Conservation (phyloP, 2,797 vertebrate species). For the Acestrorhynchus altus region DNA sequence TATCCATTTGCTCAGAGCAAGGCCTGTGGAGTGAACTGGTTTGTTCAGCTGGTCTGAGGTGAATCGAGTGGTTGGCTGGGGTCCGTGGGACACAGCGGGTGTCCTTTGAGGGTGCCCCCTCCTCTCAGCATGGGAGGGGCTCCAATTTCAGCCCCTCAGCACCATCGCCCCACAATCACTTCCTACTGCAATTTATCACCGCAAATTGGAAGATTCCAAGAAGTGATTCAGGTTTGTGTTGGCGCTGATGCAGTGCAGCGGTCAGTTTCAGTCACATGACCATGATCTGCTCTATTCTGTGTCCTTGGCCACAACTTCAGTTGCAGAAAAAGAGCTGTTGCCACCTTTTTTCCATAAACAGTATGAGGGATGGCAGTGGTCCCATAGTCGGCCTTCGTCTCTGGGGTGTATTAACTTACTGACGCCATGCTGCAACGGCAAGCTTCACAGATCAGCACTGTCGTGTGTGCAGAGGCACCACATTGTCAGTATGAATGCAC, state of each 20-base stretch:
- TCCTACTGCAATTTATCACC: constrained; percentile 74
- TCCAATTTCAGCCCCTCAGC: constrained; percentile 77
- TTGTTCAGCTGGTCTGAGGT: constrained; percentile 61
- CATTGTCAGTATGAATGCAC: constrained; percentile 47
- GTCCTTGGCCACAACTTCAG: constrained; percentile 25
- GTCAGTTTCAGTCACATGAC: constrained; percentile 45
- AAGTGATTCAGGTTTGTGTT: constrained; percentile 68
- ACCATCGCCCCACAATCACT: constrained; percentile 68
- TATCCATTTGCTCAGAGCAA: constrained; percentile 30
- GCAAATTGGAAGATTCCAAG: constrained; percentile 72
- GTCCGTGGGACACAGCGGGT: constrained; percentile 15
- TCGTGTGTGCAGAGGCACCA: constrained; percentile 64
- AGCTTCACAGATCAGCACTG: constrained; percentile 54
- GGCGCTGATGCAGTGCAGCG: constrained; percentile 49
- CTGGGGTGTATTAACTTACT: constrained; percentile 71
- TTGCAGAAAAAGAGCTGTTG: constrained; percentile 35
- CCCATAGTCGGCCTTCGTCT: constrained; percentile 64
- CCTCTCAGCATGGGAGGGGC: constrained; percentile 59
- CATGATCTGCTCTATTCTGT: constrained; percentile 4
- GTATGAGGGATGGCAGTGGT: constrained; percentile 63
- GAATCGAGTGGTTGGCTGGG: constrained; percentile 50
- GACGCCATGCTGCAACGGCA: constrained; percentile 58
- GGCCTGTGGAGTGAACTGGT: constrained; percentile 57
- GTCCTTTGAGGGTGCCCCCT: constrained; percentile 63
- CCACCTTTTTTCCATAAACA: constrained; percentile 55